Conservation (phyloP, 1,140 invertebrate species). For the Uloborus diversus region DNA sequence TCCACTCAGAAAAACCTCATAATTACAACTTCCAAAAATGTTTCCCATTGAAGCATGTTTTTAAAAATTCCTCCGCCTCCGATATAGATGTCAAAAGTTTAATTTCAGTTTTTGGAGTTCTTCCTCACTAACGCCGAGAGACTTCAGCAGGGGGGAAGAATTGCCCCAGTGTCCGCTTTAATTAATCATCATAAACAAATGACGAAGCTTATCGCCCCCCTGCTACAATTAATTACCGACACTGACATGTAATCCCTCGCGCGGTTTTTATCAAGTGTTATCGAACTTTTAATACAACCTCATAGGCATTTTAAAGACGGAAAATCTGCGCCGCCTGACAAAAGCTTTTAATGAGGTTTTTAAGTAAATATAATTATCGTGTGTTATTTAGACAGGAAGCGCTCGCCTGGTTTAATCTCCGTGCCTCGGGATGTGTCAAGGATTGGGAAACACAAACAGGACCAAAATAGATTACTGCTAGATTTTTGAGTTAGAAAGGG, state of each 20-base stretch:
- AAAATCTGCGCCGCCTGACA: conserved; percentile 48
- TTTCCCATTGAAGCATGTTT: too few relatives aligned
- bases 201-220: conserved; percentile 45
- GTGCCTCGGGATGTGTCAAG: conserved; percentile 21
- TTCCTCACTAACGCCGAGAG: neutral
- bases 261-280: conserved; percentile 55
- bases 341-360: conserved; percentile 56
- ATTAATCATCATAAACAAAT: conserved; percentile 56
- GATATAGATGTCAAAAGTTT: conserved; percentile 56
- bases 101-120: conserved; percentile 42
- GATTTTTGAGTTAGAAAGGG: too few relatives aligned
- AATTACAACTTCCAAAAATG: too few relatives aligned
- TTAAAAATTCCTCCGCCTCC: too few relatives aligned
- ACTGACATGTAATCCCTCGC: conserved; percentile 53
- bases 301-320: conserved; percentile 45
- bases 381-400: conserved; percentile 54
- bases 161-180: conserved; percentile 22
- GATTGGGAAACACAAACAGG: conserved; percentile 43
- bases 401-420: conserved; percentile 37
- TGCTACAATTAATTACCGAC: conserved; percentile 52
- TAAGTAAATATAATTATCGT: conserved; percentile 56
- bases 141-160: neutral
- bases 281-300: conserved; percentile 55
- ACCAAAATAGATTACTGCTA: conserved; percentile 46
- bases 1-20: too few relatives aligned